A percentile compares a stretch with the other conserved stretches of the same genome.
phyloP scores from a whole-genome alignment of 2,888 invertebrate species.

The Villa cingulata region DNA sequence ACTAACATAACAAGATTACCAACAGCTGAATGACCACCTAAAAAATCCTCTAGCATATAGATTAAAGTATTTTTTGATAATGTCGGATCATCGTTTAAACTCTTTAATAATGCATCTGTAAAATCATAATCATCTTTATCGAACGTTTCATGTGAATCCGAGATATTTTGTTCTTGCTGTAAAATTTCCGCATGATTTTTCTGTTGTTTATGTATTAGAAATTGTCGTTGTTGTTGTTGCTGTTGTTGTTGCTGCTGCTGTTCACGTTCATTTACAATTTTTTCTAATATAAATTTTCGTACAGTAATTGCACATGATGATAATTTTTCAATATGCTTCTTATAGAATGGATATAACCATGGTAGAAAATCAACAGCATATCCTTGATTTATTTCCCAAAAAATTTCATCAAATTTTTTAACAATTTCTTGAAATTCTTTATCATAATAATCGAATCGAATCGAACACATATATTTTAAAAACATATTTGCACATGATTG shows the following conservation, averaged over 20 bases:
- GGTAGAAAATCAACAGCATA: conserved; percentile 78
- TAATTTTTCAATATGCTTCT: conserved; percentile 51
- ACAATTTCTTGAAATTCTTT: conserved; percentile 52
- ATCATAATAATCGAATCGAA: conserved; percentile 57
- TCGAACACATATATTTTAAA: conserved; percentile 74
- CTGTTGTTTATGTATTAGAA: no score
- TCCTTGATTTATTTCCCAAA: conserved; percentile 84
- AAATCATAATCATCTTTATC: conserved; percentile 58
- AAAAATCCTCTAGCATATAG: conserved; percentile 72
- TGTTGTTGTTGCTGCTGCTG: no score
- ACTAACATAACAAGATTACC: conserved; percentile 71
- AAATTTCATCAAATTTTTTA: conserved; percentile 68
- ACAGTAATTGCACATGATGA: conserved; percentile 56
- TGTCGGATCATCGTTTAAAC: conserved; percentile 48
- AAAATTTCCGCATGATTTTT: no score
- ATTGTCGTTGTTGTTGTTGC: no score
- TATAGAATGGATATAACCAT: conserved; percentile 62
- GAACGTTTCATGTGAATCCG: no score
- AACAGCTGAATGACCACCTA: conserved; percentile 79
- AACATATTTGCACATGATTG: conserved; percentile 74
- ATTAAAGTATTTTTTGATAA: conserved; percentile 67
- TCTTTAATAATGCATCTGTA: conserved; percentile 61
- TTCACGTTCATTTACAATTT: conserved; percentile 46
- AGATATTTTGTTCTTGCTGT: conserved; percentile 29
- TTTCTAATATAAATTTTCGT: conserved; percentile 55